Evolutionary conservation across 2,797 vertebrate genomes (phyloP).

Genomic region (Sebastes aleutianus): DNA sequence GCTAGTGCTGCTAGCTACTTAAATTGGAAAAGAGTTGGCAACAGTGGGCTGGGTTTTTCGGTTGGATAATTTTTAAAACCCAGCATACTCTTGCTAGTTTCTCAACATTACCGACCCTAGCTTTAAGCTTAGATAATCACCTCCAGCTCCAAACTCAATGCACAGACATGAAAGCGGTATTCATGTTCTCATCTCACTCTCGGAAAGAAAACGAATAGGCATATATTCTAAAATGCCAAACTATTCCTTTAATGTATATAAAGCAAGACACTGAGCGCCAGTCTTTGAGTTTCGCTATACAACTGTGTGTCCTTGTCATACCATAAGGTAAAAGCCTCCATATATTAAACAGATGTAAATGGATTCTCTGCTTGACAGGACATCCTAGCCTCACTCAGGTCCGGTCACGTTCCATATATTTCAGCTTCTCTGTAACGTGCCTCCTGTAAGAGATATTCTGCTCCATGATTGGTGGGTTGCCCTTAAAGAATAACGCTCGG

Average conservation of each 20-base stretch:
- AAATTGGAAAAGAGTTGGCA: no score
- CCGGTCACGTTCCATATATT: no score
- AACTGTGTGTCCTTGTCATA: not conserved
- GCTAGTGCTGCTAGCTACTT: no score
- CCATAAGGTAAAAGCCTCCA: not conserved
- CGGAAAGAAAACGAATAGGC: not conserved
- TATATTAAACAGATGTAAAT: not conserved
- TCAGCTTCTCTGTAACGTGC: no score
- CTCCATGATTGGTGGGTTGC: not conserved
- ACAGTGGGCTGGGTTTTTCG: no score
- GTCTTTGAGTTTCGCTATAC: not conserved
- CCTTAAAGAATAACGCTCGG: not conserved
- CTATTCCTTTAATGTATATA: not conserved
- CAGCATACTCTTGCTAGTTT: no score
- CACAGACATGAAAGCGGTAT: not conserved
- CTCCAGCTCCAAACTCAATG: not conserved
- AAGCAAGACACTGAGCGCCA: not conserved
- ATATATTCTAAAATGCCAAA: not conserved
- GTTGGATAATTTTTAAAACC: no score
- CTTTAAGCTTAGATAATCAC: not conserved
- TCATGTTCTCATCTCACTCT: not conserved
- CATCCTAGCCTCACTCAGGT: not conserved
- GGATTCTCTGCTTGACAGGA: not conserved
- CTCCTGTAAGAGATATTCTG: not conserved
- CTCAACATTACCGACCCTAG: no score